These are phyloP conservation scores for Macaria notata DNA, from an alignment of 2,888 invertebrate species.

Conservation along the genomic window DNA sequence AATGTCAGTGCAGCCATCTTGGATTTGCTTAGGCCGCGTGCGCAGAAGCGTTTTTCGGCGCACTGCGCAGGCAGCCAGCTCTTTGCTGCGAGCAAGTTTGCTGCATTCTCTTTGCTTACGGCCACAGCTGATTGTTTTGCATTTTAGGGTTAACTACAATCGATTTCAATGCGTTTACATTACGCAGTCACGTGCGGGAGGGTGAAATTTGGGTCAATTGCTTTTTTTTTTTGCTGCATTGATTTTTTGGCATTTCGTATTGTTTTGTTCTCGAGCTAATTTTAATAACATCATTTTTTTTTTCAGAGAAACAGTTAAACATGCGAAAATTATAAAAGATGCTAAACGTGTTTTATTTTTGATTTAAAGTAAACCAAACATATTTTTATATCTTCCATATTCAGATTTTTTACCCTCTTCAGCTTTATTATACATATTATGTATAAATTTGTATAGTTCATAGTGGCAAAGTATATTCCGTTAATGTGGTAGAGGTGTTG, in stretches of 20 bases:
- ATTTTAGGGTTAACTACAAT: constrained; percentile 25
- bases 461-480: too few species aligned
- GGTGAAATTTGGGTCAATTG: constrained; percentile 35
- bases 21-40: constrained; percentile 6
- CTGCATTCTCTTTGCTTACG: neutral
- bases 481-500: neutral
- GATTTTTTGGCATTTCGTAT: too few species aligned
- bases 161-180: constrained; percentile 25
- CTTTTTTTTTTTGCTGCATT: constrained; percentile 10
- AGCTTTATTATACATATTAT: too few species aligned
- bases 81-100: neutral
- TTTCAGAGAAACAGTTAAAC: too few species aligned
- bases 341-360: too few species aligned
- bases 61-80: constrained; percentile 22
- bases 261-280: too few species aligned
- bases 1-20: constrained; percentile 19
- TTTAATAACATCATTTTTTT: neutral
- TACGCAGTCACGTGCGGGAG: constrained; percentile 27
- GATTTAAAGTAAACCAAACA: too few species aligned
- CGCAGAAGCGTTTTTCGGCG: constrained; percentile 9
- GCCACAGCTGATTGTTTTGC: constrained; percentile 12
- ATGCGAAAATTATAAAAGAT: too few species aligned
- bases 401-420: too few species aligned
- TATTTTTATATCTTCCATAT: too few species aligned
- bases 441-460: too few species aligned